These are phyloP conservation scores for Pionites leucogaster DNA, from an alignment of 2,113 vertebrate genomes.

Conservation along the genomic window DNA sequence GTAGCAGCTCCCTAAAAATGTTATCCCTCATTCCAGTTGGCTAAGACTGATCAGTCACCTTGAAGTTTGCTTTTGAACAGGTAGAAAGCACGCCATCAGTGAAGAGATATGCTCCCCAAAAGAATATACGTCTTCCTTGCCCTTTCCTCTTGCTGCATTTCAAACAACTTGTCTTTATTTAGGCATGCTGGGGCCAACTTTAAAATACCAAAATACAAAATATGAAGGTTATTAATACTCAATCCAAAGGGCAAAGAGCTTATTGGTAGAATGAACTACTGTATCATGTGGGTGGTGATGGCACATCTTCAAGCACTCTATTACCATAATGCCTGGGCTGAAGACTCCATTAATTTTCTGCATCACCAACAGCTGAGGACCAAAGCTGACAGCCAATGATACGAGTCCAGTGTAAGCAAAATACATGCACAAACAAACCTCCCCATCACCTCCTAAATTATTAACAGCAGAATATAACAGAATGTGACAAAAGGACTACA, in stretches of 20 bases:
- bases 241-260: not conserved
- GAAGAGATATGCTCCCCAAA: not conserved
- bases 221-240: not conserved
- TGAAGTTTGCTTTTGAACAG: not conserved
- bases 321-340: not conserved
- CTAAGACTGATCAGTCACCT: not conserved
- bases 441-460: not conserved
- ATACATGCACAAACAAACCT: not conserved
- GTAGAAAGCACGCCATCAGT: not conserved
- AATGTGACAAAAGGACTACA: fast-evolving
- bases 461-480: not conserved
- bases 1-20: not conserved
- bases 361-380: not conserved
- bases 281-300: not conserved
- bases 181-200: not conserved
- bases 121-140: not conserved
- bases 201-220: not conserved
- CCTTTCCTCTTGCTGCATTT: not conserved
- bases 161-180: not conserved
- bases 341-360: not conserved
- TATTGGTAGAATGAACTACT: not conserved
- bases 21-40: not conserved
- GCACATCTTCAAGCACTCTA: not conserved
- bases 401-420: not conserved
- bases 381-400: not conserved